A percentile compares a stretch with the other conserved stretches of the same genome.
phyloP scores from a whole-genome alignment of 2,888 invertebrate species.

The Spisula subtruncata region DNA sequence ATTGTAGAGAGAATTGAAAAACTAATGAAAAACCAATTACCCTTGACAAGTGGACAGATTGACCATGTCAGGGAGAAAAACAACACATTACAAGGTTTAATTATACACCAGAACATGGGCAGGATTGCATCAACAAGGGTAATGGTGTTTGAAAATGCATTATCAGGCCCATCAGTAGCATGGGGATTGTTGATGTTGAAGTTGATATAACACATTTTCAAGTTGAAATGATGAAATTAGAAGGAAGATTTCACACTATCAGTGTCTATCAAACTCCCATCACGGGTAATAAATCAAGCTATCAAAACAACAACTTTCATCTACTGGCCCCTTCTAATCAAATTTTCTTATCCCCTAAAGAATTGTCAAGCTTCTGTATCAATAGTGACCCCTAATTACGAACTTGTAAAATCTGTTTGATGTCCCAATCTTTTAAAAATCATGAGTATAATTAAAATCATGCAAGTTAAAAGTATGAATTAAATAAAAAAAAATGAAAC shows the following conservation, averaged over 20 bases:
- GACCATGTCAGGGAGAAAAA: conserved; percentile 28
- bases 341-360: conserved; percentile 35
- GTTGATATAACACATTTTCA: conserved; percentile 51
- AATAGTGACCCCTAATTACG: neutral
- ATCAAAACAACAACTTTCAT: conserved; percentile 57
- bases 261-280: conserved; percentile 56
- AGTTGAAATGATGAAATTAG: conserved; percentile 31
- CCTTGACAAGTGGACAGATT: neutral
- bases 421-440: neutral
- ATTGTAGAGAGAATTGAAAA: conserved; percentile 27
- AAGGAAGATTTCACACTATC: conserved; percentile 36
- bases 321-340: neutral
- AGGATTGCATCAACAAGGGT: conserved; percentile 38
- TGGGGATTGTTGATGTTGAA: conserved; percentile 40
- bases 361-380: neutral
- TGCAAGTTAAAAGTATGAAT: neutral
- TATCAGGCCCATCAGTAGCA: conserved; percentile 47
- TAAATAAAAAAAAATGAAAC: neutral
- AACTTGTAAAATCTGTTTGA: neutral
- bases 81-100: conserved; percentile 54
- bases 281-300: conserved; percentile 61
- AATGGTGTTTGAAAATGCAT: conserved; percentile 65
- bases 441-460: neutral
- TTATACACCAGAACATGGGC: conserved; percentile 4
- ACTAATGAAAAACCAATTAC: conserved; percentile 38